phyloP scores from a whole-genome alignment of 2,113 vertebrate species.

The Chitala chitala region DNA sequence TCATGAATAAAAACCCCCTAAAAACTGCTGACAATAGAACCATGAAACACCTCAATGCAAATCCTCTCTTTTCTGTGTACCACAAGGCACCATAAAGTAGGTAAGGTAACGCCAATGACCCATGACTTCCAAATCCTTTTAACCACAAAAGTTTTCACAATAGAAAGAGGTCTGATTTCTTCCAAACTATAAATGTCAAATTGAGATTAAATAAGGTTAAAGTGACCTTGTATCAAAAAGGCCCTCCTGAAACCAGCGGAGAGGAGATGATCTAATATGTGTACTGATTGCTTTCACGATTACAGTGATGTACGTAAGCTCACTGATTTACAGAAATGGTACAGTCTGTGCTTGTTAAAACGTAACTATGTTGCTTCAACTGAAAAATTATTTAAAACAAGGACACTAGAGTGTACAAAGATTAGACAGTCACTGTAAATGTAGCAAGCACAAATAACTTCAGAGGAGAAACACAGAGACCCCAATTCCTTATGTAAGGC shows the following conservation, averaged over 20 bases:
- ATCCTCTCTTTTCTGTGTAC: not conserved
- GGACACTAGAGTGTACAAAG: not conserved
- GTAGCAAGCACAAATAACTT: no score
- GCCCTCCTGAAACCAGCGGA: not conserved
- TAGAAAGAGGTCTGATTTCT: not conserved
- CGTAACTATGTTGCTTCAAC: not conserved
- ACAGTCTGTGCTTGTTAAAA: constrained; percentile 1
- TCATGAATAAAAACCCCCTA: not conserved
- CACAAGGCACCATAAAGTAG: not conserved
- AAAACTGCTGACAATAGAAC: constrained; percentile 25
- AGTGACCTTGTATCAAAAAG: not conserved
- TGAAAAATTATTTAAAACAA: not conserved
- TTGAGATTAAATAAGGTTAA: not conserved
- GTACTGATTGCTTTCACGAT: constrained; percentile 14
- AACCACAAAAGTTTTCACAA: not conserved
- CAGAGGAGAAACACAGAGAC: not conserved
- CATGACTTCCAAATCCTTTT: not conserved
- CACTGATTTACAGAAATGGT: constrained; percentile 9
- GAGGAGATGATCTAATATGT: not conserved
- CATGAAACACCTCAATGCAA: constrained; percentile 1
- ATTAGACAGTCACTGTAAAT: not conserved
- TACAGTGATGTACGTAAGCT: not conserved
- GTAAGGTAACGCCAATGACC: not conserved
- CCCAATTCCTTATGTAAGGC: no score
- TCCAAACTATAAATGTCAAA: constrained; percentile 1